phyloP scores from a whole-genome alignment of 2,888 invertebrate genomes.

The Tenthredo livida region DNA sequence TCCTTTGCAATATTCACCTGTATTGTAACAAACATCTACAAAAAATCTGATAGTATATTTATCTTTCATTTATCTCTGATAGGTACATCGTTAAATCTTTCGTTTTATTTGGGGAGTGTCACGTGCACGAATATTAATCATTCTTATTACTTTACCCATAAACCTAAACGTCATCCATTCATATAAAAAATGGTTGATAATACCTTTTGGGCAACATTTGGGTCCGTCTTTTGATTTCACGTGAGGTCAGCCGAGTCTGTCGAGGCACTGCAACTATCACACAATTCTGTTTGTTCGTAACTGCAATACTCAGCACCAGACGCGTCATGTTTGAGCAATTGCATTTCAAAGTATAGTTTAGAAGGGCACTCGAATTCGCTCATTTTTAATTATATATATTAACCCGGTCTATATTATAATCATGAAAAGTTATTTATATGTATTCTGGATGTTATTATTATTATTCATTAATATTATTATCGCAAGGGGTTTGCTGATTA shows the following conservation, averaged over 20 bases:
- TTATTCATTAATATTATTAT: not conserved
- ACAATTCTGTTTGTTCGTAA: constrained; percentile 52
- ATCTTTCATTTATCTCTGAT: not conserved
- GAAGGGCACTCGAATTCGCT: constrained; percentile 44
- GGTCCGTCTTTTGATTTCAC: constrained; percentile 52
- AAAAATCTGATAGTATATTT: not conserved
- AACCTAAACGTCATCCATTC: not conserved
- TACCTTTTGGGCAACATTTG: constrained; percentile 54
- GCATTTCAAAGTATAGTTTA: constrained; percentile 50
- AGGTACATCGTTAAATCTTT: not conserved
- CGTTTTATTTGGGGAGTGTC: not conserved
- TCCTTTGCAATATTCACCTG: constrained; percentile 63
- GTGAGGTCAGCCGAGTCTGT: constrained; percentile 53
- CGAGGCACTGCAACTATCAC: constrained; percentile 50
- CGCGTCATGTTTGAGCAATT: constrained; percentile 52
- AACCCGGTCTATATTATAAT: constrained; percentile 24
- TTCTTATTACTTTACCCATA: not conserved
- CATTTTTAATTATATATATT: constrained; percentile 35
- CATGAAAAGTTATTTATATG: not conserved
- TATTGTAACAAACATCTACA: not conserved
- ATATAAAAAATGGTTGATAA: not conserved
- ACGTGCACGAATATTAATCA: not conserved
- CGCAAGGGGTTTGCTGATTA: constrained; percentile 4
- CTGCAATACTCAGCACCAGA: constrained; percentile 52
- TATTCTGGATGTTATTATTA: not conserved